A percentile compares a stretch with the other conserved stretches of the same genome.
These are phyloP conservation scores for Adoxophyes honmai DNA, from an alignment of 1,140 invertebrate species.

Conservation along the genomic window DNA sequence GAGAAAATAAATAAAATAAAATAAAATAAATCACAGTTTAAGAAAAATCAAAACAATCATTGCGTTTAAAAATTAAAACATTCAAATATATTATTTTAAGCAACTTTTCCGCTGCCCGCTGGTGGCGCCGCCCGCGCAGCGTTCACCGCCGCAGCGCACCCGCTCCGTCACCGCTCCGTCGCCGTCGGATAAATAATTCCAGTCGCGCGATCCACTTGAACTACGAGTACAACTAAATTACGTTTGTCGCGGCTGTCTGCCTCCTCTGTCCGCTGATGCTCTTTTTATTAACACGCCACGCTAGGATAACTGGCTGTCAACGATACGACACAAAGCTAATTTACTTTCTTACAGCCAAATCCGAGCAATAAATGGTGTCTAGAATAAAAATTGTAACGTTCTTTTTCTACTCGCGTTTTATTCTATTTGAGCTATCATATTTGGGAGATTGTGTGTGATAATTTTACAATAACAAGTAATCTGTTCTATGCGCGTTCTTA, in stretches of 20 bases:
- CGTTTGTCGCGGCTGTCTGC: constrained; percentile 37
- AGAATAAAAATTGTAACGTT: no score
- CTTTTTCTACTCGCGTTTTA: no score
- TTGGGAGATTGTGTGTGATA: no score
- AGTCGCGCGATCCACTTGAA: constrained; percentile 40
- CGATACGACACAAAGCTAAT: constrained; percentile 1
- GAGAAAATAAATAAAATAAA: no score
- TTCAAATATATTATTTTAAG: no score
- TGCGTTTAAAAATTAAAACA: no score
- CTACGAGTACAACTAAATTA: constrained; percentile 36
- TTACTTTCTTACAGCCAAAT: not conserved
- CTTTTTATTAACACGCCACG: constrained; percentile 19
- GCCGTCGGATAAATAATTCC: constrained; percentile 44
- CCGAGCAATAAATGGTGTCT: not conserved
- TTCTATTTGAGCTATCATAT: no score
- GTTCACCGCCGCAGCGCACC: constrained; percentile 14
- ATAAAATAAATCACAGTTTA: no score
- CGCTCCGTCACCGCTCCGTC: constrained; percentile 28
- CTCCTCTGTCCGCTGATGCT: constrained; percentile 18
- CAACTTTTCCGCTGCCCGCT: not conserved
- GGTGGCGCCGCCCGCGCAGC: not conserved
- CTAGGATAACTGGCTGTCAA: constrained; percentile 8
- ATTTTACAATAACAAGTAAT: no score
- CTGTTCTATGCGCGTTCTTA: no score
- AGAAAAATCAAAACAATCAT: no score